Base-by-base conservation (phyloP, 2,113 vertebrate species). In the Candoia aspera region DNA sequence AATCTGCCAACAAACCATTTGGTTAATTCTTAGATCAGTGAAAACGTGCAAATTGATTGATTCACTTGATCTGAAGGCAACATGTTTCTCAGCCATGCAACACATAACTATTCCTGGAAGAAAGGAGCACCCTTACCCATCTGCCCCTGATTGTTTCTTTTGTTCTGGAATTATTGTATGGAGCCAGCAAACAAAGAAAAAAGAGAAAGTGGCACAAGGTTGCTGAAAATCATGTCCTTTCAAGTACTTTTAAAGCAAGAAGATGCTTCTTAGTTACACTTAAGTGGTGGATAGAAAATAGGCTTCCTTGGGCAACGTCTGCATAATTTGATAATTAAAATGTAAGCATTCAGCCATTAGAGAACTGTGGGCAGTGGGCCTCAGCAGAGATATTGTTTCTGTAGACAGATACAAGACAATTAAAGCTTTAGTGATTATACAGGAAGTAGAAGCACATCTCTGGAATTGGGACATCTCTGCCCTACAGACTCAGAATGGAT, bases 241-340 rank as follows among this genome's bases (percentile, higher is more conserved):
- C 91, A 93, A 95, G 88, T 92, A 88, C 85, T 93, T 94, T 29
- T 68, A 68, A 93, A 94, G 94, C 94, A 92, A 87, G 23, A 90
- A 55, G 11, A 4, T 90, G 0, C 2, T 64, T 53, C 49, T 90
- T 93, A 91, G 79, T 79, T 90, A 87, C 55, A 90, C 64, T 60
- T 83, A 92, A 92, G 90, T 90, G n/a, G 42, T 33, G 83, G 84
- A 83, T 59, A 87, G 26, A 59, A 58, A 90, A 58, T 60, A 90
- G 59, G 57, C 24, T 83, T 90, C 84, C 64, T 92, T 91, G 90
- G 73, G 88, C 4, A 93, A 94, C 64, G 33, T 8, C 24, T 91
- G 42, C 0, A 0, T 62, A 95, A 92, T 37, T 17, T 62, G 42
- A 9, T 90, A 93, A 91, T 93, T 94, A 90, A 94, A 95, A 88